phyloP scores from a whole-genome alignment of 30 jellyfish, hydroid and myxozoan species.

The Turritopsis dohrnii region DNA sequence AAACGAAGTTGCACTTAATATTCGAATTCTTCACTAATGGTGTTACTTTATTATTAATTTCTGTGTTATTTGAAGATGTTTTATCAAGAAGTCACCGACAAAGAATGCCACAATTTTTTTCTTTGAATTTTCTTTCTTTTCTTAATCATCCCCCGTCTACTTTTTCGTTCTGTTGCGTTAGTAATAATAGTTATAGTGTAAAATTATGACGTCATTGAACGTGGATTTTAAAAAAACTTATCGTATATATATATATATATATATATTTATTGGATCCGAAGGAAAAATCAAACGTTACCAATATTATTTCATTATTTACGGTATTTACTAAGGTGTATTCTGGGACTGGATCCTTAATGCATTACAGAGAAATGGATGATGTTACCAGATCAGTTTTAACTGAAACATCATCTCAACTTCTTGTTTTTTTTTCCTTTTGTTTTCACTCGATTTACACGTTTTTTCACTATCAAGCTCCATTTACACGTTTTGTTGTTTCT shows the following conservation, averaged over 20 bases:
- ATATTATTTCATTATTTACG: not conserved
- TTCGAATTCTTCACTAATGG: not conserved
- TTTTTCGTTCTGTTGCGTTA: not conserved
- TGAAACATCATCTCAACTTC: not conserved
- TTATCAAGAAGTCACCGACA: not conserved
- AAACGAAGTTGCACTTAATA: not conserved
- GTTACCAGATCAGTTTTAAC: not conserved
- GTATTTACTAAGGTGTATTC: not conserved
- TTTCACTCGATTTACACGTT: not conserved
- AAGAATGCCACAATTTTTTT: no score
- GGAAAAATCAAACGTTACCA: not conserved
- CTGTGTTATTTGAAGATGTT: not conserved
- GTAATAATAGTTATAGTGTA: not conserved
- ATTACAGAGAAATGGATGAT: not conserved
- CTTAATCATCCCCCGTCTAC: not conserved
- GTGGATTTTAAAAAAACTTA: not conserved
- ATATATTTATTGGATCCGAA: not conserved
- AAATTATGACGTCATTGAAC: not conserved
- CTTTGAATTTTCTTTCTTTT: not conserved
- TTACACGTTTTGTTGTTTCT: not conserved
- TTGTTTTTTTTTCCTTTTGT: not conserved
- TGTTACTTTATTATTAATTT: not conserved
- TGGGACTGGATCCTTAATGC: not conserved
- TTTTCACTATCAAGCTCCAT: not conserved
- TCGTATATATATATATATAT: not conserved